These are phyloP conservation scores for Calosoma granatense DNA, from an alignment of 1,140 invertebrate genomes.

Conservation along the genomic window DNA sequence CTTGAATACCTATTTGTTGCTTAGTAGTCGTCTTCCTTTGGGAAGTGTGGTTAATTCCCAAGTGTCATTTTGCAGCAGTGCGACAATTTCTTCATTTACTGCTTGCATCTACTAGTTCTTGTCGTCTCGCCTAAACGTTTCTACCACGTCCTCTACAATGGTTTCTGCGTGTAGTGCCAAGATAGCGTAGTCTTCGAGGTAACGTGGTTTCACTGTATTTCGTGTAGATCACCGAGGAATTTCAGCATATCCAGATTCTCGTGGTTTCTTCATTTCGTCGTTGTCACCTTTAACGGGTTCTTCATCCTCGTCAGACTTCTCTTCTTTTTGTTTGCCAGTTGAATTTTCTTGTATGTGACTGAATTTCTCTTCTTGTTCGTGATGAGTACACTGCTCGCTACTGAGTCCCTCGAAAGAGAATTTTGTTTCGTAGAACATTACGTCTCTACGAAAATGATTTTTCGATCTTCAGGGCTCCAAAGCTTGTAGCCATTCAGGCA, in stretches of 20 bases:
- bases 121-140: not conserved
- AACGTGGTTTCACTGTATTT: not conserved
- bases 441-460: constrained; percentile 14
- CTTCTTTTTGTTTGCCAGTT: not conserved
- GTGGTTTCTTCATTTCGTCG: no score
- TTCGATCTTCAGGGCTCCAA: constrained; percentile 13
- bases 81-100: not conserved
- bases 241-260: no score
- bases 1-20: not conserved
- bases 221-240: no score
- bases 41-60: not conserved
- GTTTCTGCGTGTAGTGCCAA: not conserved
- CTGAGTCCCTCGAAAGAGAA: no score
- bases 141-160: not conserved
- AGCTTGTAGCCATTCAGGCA: constrained; percentile 15
- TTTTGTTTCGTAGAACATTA: not conserved
- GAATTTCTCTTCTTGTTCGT: not conserved
- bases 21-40: not conserved
- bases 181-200: not conserved
- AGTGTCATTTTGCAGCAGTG: not conserved
- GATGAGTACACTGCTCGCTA: not conserved
- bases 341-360: not conserved
- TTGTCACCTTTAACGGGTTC: not conserved
- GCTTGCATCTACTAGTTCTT: not conserved
- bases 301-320: no score